Conservation (phyloP, 2,888 invertebrate species). For the Ormia ochracea region DNA sequence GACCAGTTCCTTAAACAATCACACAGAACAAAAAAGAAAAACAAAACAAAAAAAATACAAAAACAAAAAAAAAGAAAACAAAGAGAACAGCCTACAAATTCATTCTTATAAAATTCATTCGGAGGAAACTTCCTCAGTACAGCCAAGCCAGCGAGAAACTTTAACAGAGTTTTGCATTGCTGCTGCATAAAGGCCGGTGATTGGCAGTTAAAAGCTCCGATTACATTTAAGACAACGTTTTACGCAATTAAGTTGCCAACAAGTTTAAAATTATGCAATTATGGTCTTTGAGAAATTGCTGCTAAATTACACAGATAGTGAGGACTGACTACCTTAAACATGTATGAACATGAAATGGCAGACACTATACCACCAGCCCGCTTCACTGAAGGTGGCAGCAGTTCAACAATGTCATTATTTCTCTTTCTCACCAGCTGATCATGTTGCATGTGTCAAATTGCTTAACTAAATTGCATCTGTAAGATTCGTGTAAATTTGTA, state of each 20-base stretch:
- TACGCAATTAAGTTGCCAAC: slow-evolving; percentile 76
- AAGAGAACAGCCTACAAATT: slow-evolving; percentile 8
- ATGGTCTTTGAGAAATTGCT: slow-evolving; percentile 74
- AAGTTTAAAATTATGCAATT: slow-evolving; percentile 76
- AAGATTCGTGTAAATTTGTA: too few relatives aligned
- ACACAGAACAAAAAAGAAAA: too few relatives aligned
- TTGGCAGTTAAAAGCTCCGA: slow-evolving; percentile 65
- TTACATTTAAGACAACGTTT: slow-evolving; percentile 64
- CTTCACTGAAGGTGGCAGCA: neutral
- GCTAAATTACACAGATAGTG: slow-evolving; percentile 68
- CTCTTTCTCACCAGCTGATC: too few relatives aligned
- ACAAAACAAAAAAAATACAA: too few relatives aligned
- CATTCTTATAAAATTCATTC: neutral
- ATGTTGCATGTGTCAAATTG: too few relatives aligned
- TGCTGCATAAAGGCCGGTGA: slow-evolving; percentile 55
- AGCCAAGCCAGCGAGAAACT: neutral
- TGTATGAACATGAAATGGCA: slow-evolving; percentile 6
- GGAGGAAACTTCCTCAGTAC: neutral
- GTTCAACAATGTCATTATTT: neutral
- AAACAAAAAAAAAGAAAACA: too few relatives aligned
- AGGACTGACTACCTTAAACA: slow-evolving; percentile 10
- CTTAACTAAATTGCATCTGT: too few relatives aligned
- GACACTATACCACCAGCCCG: neutral
- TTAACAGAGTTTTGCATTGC: neutral
- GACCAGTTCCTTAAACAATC: slow-evolving; percentile 28